phyloP scores from a whole-genome alignment of 1,140 invertebrate genomes.

The Phenacoccus solenopsis region DNA sequence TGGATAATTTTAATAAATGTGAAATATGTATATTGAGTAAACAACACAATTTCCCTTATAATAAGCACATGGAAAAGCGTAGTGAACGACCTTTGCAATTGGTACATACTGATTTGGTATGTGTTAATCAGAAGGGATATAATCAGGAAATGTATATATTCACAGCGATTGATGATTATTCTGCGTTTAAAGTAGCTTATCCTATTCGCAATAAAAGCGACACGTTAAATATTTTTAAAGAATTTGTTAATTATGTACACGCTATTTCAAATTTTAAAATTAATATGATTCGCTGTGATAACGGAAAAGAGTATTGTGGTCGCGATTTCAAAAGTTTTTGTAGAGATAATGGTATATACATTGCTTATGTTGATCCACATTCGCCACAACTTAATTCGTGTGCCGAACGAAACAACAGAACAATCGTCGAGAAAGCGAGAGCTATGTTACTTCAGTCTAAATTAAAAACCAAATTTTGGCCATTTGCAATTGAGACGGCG shows the following conservation, averaged over 20 bases:
- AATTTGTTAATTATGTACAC: slow-evolving; percentile 30
- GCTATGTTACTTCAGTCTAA: slow-evolving; percentile 9
- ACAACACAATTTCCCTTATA: slow-evolving; percentile 26
- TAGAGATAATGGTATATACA: slow-evolving; percentile 29
- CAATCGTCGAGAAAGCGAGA: slow-evolving; percentile 20
- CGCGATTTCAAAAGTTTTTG: slow-evolving; percentile 30
- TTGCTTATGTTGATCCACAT: slow-evolving; percentile 29
- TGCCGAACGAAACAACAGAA: slow-evolving; percentile 30
- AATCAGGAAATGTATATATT: slow-evolving; percentile 32
- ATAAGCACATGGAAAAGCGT: slow-evolving; percentile 18
- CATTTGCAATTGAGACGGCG: slow-evolving; percentile 20
- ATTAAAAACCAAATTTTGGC: slow-evolving; percentile 18
- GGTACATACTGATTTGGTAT: slow-evolving; percentile 33
- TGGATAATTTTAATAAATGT: no score
- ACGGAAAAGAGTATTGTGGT: slow-evolving; percentile 35
- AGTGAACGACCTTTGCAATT: slow-evolving; percentile 23
- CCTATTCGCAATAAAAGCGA: slow-evolving; percentile 34
- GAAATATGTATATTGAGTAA: slow-evolving; percentile 29
- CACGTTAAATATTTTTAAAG: slow-evolving; percentile 32
- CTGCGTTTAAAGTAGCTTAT: slow-evolving; percentile 30
- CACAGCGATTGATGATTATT: slow-evolving; percentile 32
- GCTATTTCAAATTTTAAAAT: slow-evolving; percentile 31
- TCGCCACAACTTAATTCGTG: slow-evolving; percentile 33
- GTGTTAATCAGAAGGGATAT: slow-evolving; percentile 29
- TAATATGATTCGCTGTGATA: slow-evolving; percentile 33